Evolutionary conservation across 2,113 vertebrate genomes (phyloP), one percentile per base, ranked within the genome.

Genomic region (Forbesichthys papilliferus): DNA sequence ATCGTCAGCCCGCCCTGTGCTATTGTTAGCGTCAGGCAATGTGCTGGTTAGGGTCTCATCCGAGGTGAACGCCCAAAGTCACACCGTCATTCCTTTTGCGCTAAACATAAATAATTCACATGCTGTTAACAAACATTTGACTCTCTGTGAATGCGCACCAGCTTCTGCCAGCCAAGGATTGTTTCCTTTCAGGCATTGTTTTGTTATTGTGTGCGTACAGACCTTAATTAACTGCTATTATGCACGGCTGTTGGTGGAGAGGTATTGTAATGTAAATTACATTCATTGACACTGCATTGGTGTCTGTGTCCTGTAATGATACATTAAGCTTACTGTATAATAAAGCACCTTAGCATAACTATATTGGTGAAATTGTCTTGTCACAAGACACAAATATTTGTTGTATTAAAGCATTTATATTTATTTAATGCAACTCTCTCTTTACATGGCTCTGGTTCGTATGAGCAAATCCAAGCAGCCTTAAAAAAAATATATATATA

Each of bases 51-150:
- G 69, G 71, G 9, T 69, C 48, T 61, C 63, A 54, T 68, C 20
- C n/a, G 42, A 69, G 54, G 34, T 9, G 33, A 48, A 27, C 64
- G 49, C 36, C 36, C 54, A 61, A n/a, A 34, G 27, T 11, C 34
- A 53, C 52, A 53, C 52, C 13, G 12, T 49, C 61, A 27, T 48
- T 47, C 53, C 36, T 68, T 51, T 42, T 53, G 11, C 55, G 51
- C 46, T 27, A 16, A 3, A 59, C 69, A 71, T 88, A 2, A 66
- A 82, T 85, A 57, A 85, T 85, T 85, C 62, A 85, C 18, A 18
- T 1, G 9, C 27, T 9, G 64, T 70, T 77, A 72, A 83, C 49
- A 57, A 73, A 52, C 14, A 3, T 86, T 81, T 78, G 11, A 27
- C 34, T 82, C 51, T 11, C 65, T 64, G 36, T 69, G 64, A 54